These are phyloP conservation scores for Perizoma affinitatum DNA, from an alignment of 2,888 invertebrate species.

Conservation along the genomic window DNA sequence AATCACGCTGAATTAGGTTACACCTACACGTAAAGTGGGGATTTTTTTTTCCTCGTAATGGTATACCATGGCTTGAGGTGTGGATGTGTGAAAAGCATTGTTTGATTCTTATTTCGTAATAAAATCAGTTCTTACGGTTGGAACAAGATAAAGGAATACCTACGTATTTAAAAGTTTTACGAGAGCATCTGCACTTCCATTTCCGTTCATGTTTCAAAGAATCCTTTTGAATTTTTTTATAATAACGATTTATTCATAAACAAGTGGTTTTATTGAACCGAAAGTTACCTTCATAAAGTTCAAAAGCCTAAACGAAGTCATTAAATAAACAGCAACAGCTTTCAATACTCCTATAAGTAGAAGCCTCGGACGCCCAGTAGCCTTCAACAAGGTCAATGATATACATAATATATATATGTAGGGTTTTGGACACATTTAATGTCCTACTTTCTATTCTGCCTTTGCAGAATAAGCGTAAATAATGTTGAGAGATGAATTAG, in stretches of 20 bases:
- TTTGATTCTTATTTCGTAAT: no score
- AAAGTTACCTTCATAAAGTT: neutral
- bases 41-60: no score
- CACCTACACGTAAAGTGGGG: no score
- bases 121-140: no score
- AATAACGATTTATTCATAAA: neutral
- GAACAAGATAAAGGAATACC: neutral
- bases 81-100: no score
- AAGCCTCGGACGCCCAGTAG: neutral
- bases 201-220: neutral
- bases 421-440: neutral
- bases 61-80: no score
- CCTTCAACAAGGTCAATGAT: neutral
- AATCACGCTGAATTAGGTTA: no score
- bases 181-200: neutral
- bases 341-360: neutral
- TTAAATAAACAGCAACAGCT: neutral
- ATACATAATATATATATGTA: no score
- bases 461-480: no score
- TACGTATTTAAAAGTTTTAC: neutral
- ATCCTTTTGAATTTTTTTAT: constrained; percentile 5
- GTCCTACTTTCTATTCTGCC: neutral
- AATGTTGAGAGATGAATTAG: no score
- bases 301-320: neutral
- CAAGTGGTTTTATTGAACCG: neutral